Evolutionary conservation across 1,140 invertebrate genomes (phyloP).

Genomic region (Procambarus clarkii): DNA sequence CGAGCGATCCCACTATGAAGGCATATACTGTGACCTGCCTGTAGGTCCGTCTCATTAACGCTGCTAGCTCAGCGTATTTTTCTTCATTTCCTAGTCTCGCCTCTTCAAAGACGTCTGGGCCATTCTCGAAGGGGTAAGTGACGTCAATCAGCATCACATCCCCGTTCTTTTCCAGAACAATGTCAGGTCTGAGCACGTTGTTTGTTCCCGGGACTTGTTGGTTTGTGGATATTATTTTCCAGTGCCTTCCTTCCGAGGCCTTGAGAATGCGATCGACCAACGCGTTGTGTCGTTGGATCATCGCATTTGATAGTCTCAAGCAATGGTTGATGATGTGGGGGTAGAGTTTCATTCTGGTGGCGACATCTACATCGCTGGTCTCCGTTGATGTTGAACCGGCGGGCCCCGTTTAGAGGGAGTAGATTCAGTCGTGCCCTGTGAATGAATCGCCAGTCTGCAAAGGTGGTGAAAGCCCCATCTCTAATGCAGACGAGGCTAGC

Average conservation of each 20-base stretch:
- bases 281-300: conserved; percentile 4
- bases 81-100: neutral
- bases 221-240: neutral
- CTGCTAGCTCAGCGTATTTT: neutral
- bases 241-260: neutral
- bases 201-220: conserved; percentile 6
- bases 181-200: neutral
- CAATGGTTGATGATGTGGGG: neutral
- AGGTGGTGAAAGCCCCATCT: neutral
- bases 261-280: neutral
- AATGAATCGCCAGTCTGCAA: neutral
- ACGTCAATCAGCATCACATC: conserved; percentile 13
- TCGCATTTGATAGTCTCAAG: neutral
- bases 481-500: neutral
- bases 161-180: neutral
- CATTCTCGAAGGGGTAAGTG: neutral
- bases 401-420: neutral
- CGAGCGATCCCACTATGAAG: neutral
- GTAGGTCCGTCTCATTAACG: neutral
- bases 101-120: neutral
- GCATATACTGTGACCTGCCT: neutral
- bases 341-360: neutral
- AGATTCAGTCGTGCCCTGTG: neutral
- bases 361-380: neutral
- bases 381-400: neutral